phyloP scores from a whole-genome alignment of 2,888 invertebrate genomes.

The Leuctra nigra region DNA sequence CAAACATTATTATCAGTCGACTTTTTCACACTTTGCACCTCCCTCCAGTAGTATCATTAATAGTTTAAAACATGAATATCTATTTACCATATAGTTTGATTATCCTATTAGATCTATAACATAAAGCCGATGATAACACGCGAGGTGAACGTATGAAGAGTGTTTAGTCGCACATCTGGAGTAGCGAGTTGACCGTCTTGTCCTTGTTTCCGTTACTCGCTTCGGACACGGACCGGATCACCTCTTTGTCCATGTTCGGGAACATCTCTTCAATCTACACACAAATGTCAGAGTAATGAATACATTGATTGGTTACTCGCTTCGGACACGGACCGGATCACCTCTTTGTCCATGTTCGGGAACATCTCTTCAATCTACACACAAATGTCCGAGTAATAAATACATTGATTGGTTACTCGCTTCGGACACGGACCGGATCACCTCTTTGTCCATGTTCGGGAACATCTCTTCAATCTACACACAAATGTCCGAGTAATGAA shows the following conservation, averaged over 20 bases:
- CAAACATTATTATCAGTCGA: too few relatives aligned
- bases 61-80: neutral
- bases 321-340: conserved; percentile 84
- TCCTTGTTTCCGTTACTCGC: conserved; percentile 87
- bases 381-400: too few relatives aligned
- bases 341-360: conserved; percentile 88
- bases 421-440: conserved; percentile 84
- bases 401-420: too few relatives aligned
- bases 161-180: conserved; percentile 73
- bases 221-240: conserved; percentile 84
- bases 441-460: conserved; percentile 88
- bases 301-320: too few relatives aligned
- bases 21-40: too few relatives aligned
- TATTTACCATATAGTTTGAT: neutral
- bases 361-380: conserved; percentile 93
- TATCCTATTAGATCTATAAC: neutral
- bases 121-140: neutral
- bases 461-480: conserved; percentile 94
- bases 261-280: conserved; percentile 93
- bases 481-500: too few relatives aligned
- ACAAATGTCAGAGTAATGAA: too few relatives aligned
- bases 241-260: conserved; percentile 88
- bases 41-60: too few relatives aligned
- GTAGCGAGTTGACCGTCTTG: conserved; percentile 79
- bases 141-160: too few relatives aligned